Evolutionary conservation across 30 jellyfish, hydroid and myxozoan genomes (phyloP).

Genomic region (Aurelia aurita complex sp. Pacific): DNA sequence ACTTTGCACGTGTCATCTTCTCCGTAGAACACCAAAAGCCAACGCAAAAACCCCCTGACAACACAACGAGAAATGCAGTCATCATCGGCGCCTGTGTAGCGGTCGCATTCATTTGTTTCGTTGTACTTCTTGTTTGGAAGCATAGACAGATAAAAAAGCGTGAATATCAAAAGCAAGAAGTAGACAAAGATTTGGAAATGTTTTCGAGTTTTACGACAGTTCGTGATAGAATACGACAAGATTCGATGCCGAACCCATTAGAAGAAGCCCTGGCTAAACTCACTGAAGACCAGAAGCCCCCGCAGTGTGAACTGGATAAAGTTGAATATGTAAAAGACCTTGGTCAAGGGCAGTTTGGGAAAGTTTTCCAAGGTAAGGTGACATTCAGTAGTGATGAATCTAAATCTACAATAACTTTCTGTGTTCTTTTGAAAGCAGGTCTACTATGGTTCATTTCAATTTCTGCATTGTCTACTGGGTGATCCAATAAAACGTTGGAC

Average conservation of each 20-base stretch:
- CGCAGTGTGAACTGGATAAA: conserved; percentile 90
- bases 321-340: conserved; percentile 93
- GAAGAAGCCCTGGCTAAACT: conserved; percentile 65
- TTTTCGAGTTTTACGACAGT: conserved; percentile 69
- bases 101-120: conserved; percentile 2
- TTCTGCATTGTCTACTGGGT: too few species aligned
- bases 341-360: conserved; percentile 99
- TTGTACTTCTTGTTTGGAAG: neutral
- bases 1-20: too few species aligned
- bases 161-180: conserved; percentile 14
- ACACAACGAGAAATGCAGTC: neutral
- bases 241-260: conserved; percentile 70
- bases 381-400: too few species aligned
- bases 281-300: conserved; percentile 67
- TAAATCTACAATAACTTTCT: too few species aligned
- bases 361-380: conserved; percentile 89
- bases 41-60: neutral
- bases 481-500: too few species aligned
- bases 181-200: conserved; percentile 38
- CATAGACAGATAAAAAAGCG: conserved; percentile 1
- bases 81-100: conserved; percentile 12
- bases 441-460: too few species aligned
- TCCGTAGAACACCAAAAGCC: neutral
- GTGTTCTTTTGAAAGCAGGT: too few species aligned
- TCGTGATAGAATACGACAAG: conserved; percentile 85